A percentile compares a stretch with the other conserved stretches of the same genome.
These are phyloP conservation scores for Helogale parvula DNA, from an alignment of 2,113 vertebrate genomes.

Conservation along the genomic window DNA sequence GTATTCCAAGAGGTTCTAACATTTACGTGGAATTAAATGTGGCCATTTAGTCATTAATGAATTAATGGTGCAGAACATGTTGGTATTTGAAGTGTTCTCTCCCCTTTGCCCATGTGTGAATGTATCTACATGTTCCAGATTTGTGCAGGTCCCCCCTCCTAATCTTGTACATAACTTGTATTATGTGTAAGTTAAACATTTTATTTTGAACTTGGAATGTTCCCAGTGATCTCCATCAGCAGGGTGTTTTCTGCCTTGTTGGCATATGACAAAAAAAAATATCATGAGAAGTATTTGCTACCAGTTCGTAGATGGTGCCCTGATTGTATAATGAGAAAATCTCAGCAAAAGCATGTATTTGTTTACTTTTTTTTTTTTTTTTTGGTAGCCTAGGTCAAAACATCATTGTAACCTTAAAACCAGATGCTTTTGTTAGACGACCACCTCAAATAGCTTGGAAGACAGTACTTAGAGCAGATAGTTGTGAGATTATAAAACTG, in stretches of 20 bases:
- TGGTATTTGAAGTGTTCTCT: conserved; percentile 82
- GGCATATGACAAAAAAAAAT: conserved; percentile 77
- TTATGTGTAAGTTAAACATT: conserved; percentile 92
- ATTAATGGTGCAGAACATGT: conserved; percentile 80
- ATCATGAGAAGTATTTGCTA: conserved; percentile 83
- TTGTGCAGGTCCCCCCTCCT: conserved; percentile 83
- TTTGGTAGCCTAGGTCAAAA: conserved; percentile 80
- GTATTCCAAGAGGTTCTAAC: conserved; percentile 87
- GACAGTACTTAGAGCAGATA: conserved; percentile 82
- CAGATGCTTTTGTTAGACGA: conserved; percentile 84
- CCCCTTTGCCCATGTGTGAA: conserved; percentile 60
- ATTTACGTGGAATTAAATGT: conserved; percentile 82
- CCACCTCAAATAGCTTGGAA: conserved; percentile 82
- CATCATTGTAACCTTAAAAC: conserved; percentile 80
- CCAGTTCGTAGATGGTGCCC: conserved; percentile 81
- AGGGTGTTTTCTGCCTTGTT: conserved; percentile 86
- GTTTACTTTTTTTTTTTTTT: conserved; percentile 56
- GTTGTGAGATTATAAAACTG: conserved; percentile 82
- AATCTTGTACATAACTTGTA: conserved; percentile 90
- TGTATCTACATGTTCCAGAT: conserved; percentile 80
- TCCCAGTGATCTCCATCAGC: conserved; percentile 85
- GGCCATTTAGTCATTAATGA: conserved; percentile 84
- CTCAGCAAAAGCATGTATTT: conserved; percentile 77
- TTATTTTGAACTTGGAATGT: conserved; percentile 85
- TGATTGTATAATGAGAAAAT: conserved; percentile 75